Base-by-base conservation (phyloP, 2,113 vertebrate genomes). In the Thymallus thymallus region DNA sequence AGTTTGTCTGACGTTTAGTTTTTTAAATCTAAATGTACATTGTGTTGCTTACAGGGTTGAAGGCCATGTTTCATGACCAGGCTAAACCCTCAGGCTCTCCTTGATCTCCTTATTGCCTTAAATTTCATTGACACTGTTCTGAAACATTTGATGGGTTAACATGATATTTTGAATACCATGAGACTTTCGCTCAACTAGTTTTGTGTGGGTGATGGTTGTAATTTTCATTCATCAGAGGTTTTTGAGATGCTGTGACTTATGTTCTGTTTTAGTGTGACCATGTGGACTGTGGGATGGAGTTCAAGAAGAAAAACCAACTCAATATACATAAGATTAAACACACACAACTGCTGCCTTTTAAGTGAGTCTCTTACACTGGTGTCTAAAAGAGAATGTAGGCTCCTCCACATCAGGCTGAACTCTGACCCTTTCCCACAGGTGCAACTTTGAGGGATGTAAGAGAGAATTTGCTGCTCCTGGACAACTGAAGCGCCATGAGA, bases 291-390 rank as follows among this genome's bases (percentile, higher is more conserved):
- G 81, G 77, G 48, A 90, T 93, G 76, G 79, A 90, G 60, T 99
- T 98, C 84, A 93, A 65, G 81, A 98, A 99, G 76, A 95, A 93
- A 78, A 95, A 94, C 51, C 95, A 95, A 71, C 93, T 98, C 68
- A 96, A 93, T 81, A 77, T 87, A 48, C 98, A 98, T 76, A 90
- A 88, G 46, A 93, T 84, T 88, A 91, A 93, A 58, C 98, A 99
- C 71, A 92, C 89, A 48, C 87, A 85, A 0, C 75, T 92, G 23
- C 88, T 88, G 0, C 89, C 89, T 0, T 98, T 96, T 90, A 93
- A 85, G 97, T 98, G 81, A 73, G 96, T 94, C 0, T 22, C 2
- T 10, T 1, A n/a, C 10, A 22, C 9, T 20, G n/a, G 2, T 7
- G n/a, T 23, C 6, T 22, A 60, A 4, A n/a, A 22, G 20, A 22